phyloP scores from a whole-genome alignment of 1,140 invertebrate species.

The Neotoxoptera formosana region DNA sequence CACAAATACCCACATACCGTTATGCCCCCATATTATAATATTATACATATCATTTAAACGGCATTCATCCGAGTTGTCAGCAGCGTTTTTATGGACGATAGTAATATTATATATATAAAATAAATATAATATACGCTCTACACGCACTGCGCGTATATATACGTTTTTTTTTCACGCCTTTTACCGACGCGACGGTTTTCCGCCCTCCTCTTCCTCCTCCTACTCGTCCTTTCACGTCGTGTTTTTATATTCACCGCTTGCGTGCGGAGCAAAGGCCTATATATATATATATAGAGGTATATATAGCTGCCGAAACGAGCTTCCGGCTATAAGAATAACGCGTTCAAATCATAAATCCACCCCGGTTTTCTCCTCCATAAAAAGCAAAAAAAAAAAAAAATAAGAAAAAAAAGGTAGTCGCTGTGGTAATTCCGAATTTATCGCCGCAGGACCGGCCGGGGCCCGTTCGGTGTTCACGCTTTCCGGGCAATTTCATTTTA shows the following conservation, averaged over 20 bases:
- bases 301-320: constrained; percentile 6
- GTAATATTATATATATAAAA: background rate
- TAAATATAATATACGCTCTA: background rate
- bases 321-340: constrained; percentile 40
- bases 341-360: constrained; percentile 49
- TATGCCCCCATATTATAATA: background rate
- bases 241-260: background rate
- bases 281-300: background rate
- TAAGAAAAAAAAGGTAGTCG: background rate
- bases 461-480: constrained; percentile 48
- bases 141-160: background rate
- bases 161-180: background rate
- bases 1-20: background rate
- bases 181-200: background rate
- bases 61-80: constrained; percentile 5
- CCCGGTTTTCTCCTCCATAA: constrained; percentile 9
- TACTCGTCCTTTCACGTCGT: background rate
- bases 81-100: background rate
- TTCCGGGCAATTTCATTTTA: constrained; percentile 54
- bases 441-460: constrained; percentile 34
- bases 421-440: constrained; percentile 47
- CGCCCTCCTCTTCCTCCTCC: too few species aligned
- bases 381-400: constrained; percentile 4
- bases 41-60: background rate
- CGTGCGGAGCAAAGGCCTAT: background rate